A percentile compares a stretch with the other conserved stretches of the same genome.
These are phyloP conservation scores for Acropternis orthonyx DNA, from an alignment of 2,797 vertebrate species.

Conservation along the genomic window DNA sequence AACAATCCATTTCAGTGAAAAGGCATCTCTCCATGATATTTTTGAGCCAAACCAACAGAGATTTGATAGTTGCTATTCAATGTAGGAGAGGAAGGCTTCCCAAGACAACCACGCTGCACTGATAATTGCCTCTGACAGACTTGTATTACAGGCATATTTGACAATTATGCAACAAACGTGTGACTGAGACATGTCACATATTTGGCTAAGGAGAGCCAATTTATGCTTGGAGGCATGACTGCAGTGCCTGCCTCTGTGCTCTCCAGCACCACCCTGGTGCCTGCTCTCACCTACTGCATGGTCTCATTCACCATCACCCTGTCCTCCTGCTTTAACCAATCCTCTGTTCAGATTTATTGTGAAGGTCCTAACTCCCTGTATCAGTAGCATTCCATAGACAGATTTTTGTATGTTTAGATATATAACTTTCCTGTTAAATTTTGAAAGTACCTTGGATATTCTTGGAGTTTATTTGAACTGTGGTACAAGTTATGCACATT, in stretches of 20 bases:
- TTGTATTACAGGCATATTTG: neutral
- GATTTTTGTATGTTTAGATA: neutral
- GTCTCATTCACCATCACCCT: neutral
- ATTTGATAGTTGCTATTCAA: neutral
- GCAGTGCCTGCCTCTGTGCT: neutral
- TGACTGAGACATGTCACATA: neutral
- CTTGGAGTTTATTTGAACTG: neutral
- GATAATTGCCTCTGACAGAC: neutral
- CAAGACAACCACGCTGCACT: neutral
- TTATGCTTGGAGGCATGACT: neutral
- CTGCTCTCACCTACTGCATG: neutral
- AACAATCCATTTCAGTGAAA: neutral
- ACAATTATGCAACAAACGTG: neutral
- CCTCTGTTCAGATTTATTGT: neutral
- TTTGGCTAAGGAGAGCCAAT: neutral
- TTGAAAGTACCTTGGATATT: neutral
- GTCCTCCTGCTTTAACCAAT: neutral
- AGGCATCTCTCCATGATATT: neutral
- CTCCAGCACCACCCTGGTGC: accelerated
- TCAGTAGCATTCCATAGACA: neutral
- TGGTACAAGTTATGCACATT: neutral
- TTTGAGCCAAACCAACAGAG: neutral
- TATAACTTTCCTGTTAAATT: neutral
- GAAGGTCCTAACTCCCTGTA: neutral
- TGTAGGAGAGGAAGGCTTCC: neutral